phyloP scores from a whole-genome alignment of 2,797 vertebrate genomes.

The Cuculus canorus region DNA sequence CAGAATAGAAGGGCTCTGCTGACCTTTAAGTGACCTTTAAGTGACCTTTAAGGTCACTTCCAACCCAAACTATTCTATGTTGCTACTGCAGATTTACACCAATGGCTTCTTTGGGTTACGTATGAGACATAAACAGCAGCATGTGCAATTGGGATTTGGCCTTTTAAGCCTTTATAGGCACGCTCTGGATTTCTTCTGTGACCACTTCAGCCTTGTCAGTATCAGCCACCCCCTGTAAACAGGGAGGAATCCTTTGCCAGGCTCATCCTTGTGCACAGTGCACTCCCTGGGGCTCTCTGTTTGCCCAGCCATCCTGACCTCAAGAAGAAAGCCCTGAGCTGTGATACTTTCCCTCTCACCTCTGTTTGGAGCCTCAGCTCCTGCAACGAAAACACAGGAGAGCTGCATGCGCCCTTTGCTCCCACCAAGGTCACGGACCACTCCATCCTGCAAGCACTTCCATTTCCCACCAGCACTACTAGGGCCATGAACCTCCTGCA shows the following conservation, averaged over 20 bases:
- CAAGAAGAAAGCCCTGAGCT: neutral
- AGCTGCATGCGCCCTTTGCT: neutral
- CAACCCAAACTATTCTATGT: neutral
- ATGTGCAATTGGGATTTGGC: neutral
- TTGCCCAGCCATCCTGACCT: neutral
- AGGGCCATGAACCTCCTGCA: neutral
- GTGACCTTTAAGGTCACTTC: too few relatives aligned
- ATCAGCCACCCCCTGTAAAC: neutral
- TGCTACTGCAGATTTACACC: neutral
- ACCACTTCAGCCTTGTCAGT: neutral
- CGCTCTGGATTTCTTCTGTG: neutral
- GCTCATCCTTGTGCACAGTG: neutral
- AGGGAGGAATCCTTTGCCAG: neutral
- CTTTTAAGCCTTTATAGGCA: neutral
- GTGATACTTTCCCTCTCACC: neutral
- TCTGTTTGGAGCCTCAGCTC: neutral
- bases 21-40: too few relatives aligned
- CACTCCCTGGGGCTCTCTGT: neutral
- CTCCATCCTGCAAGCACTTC: neutral
- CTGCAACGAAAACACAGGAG: neutral
- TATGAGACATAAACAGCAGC: neutral
- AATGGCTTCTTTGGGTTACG: neutral
- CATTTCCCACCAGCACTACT: neutral
- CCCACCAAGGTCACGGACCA: neutral
- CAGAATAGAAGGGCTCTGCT: too few relatives aligned